These are phyloP conservation scores for Polydrusus tereticollis DNA, from an alignment of 2,888 invertebrate species.

Conservation along the genomic window DNA sequence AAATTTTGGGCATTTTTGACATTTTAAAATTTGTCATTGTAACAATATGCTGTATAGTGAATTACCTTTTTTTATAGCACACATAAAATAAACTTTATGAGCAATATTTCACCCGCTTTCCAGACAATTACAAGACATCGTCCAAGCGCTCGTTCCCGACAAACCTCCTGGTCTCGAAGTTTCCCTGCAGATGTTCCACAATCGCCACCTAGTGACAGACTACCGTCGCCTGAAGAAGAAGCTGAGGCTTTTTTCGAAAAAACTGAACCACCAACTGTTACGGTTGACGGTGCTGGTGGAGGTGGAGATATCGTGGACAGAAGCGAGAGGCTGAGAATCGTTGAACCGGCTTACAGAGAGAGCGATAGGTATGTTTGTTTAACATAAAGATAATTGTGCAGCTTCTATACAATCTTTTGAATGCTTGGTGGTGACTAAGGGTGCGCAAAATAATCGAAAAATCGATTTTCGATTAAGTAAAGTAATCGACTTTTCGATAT, in stretches of 20 bases:
- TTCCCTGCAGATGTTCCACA: conserved; percentile 71
- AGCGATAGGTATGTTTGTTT: conserved; percentile 27
- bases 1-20: too few species aligned
- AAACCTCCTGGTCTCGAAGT: conserved; percentile 79
- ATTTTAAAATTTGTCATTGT: too few species aligned
- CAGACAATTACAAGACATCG: conserved; percentile 75
- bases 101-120: too few species aligned
- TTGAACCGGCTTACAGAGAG: conserved; percentile 50
- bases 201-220: conserved; percentile 50
- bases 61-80: too few species aligned
- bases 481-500: too few species aligned
- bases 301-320: conserved; percentile 56
- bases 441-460: too few species aligned
- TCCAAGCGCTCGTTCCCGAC: conserved; percentile 72
- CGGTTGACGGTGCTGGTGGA: neutral
- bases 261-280: conserved; percentile 55
- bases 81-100: too few species aligned
- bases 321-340: conserved; percentile 41
- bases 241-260: conserved; percentile 72
- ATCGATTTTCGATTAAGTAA: too few species aligned
- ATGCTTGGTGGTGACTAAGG: too few species aligned
- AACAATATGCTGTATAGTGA: too few species aligned
- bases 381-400: too few species aligned
- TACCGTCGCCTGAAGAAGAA: conserved; percentile 67
- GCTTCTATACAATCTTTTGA: too few species aligned